These are phyloP conservation scores for Cephus spinipes DNA, from an alignment of 2,888 invertebrate genomes.

Conservation along the genomic window DNA sequence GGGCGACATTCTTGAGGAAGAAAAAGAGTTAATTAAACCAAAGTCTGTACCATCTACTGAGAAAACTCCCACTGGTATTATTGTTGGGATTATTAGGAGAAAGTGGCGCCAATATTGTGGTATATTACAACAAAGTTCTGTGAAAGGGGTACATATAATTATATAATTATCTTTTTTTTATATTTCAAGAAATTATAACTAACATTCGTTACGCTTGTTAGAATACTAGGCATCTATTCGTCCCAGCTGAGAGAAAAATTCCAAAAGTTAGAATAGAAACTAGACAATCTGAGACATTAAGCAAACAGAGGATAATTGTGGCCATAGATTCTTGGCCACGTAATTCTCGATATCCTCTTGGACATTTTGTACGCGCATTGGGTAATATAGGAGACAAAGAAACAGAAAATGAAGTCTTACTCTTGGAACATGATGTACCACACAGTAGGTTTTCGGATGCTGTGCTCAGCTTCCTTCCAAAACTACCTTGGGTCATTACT, in stretches of 20 bases:
- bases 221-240: slow-evolving; percentile 83
- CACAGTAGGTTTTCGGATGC: slow-evolving; percentile 95
- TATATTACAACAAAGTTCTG: slow-evolving; percentile 83
- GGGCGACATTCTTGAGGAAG: slow-evolving; percentile 76
- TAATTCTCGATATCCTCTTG: slow-evolving; percentile 91
- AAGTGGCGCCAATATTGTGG: slow-evolving; percentile 99
- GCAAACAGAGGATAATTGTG: slow-evolving; percentile 90
- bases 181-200: neutral
- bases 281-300: slow-evolving; percentile 84
- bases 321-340: slow-evolving; percentile 97
- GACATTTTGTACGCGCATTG: slow-evolving; percentile 94
- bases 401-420: slow-evolving; percentile 96
- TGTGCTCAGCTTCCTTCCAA: slow-evolving; percentile 91
- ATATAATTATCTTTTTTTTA: slow-evolving; percentile 2
- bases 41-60: slow-evolving; percentile 44
- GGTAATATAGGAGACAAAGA: slow-evolving; percentile 94
- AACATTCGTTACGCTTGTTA: slow-evolving; percentile 36
- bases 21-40: slow-evolving; percentile 60
- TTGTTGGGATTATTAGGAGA: slow-evolving; percentile 95
- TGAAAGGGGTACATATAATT: slow-evolving; percentile 70
- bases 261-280: slow-evolving; percentile 97
- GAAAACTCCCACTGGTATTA: slow-evolving; percentile 73
- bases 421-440: slow-evolving; percentile 97
- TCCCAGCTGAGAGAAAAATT: slow-evolving; percentile 93
- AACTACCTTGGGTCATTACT: slow-evolving; percentile 89